Evolutionary conservation across 2,888 invertebrate species (phyloP).

Genomic region (Petrophora chlorosata): DNA sequence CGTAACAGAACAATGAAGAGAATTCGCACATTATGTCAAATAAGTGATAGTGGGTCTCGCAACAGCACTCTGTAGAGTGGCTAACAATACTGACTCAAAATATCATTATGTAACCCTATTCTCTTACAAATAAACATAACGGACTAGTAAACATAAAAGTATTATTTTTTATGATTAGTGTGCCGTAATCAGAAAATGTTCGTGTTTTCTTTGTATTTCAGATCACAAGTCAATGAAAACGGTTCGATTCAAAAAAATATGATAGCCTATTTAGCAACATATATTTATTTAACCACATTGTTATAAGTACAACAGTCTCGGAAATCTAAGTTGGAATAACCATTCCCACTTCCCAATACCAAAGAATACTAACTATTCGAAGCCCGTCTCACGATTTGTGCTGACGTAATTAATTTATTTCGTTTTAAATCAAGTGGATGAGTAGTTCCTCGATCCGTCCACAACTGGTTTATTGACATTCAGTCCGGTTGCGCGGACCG

Average conservation of each 20-base stretch:
- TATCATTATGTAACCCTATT: not conserved
- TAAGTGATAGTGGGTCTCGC: slow-evolving; percentile 14
- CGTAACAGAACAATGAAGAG: slow-evolving; percentile 45
- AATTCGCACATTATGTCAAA: slow-evolving; percentile 53
- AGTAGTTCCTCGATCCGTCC: slow-evolving; percentile 39
- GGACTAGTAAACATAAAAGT: slow-evolving; percentile 22
- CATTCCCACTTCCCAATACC: slow-evolving; percentile 39
- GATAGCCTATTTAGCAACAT: no score
- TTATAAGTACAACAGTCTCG: no score
- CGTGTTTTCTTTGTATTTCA: no score
- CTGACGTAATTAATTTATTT: slow-evolving; percentile 51
- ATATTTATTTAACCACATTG: no score
- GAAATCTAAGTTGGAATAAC: no score
- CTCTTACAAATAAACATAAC: not conserved
- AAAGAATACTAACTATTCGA: slow-evolving; percentile 28
- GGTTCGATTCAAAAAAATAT: no score
- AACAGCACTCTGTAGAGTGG: slow-evolving; percentile 1
- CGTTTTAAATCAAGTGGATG: slow-evolving; percentile 53
- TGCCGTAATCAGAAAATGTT: no score
- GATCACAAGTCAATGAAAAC: no score
- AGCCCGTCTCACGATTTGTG: slow-evolving; percentile 38
- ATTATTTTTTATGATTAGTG: slow-evolving; percentile 20
- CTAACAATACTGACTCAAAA: not conserved
- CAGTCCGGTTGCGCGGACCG: slow-evolving; percentile 47
- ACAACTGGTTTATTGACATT: slow-evolving; percentile 65